Conservation (phyloP, 2,888 invertebrate genomes). For the Brachyptera risi region DNA sequence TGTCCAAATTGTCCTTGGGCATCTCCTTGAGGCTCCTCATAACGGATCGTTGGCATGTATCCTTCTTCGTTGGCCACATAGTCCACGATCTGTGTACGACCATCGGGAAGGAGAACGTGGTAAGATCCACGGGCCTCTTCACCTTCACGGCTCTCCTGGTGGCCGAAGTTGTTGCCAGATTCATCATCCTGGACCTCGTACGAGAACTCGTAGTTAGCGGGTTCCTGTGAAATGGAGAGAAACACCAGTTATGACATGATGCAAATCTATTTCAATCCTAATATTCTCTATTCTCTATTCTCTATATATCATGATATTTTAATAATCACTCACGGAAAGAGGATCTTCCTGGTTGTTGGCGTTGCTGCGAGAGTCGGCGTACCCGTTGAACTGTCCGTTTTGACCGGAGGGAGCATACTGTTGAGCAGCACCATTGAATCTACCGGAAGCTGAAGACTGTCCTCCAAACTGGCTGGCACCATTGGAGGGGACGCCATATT, state of each 20-base stretch:
- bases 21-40: constrained; percentile 53
- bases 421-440: no score
- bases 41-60: constrained; percentile 76
- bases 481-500: constrained; percentile 38
- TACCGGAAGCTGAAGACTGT: no score
- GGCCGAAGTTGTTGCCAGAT: constrained; percentile 76
- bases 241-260: no score
- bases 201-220: constrained; percentile 81
- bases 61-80: constrained; percentile 80
- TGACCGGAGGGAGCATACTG: no score
- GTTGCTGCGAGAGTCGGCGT: no score
- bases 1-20: not conserved
- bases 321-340: no score
- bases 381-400: no score
- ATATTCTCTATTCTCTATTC: no score
- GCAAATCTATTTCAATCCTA: no score
- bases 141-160: constrained; percentile 78
- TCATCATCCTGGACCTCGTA: constrained; percentile 79
- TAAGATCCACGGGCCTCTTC: constrained; percentile 79
- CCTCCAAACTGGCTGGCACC: constrained; percentile 12
- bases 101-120: constrained; percentile 82
- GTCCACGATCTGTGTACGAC: constrained; percentile 80
- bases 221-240: no score
- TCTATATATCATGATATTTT: no score
- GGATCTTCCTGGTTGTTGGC: no score